Base-by-base conservation (phyloP, 2,888 invertebrate species). In the Euplagia quadripunctaria region DNA sequence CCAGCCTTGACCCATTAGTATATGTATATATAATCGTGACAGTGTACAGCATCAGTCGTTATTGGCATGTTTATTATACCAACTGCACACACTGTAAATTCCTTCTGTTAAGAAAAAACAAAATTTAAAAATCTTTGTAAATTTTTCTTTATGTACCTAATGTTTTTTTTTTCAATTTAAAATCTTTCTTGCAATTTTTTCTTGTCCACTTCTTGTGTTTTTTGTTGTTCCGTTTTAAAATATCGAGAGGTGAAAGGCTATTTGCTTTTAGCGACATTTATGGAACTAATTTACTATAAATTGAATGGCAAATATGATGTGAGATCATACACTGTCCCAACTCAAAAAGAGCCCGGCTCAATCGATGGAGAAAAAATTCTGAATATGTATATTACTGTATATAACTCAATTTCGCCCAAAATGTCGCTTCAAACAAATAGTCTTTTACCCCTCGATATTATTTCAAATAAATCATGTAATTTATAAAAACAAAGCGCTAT, bases 1-100 rank as follows among this genome's bases (percentile, higher is more conserved):
- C 77, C 79, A 87, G 86, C 91, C 91, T 90, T 91, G 91, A 89
- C 90, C 91, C 82, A 64, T 73, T 64, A 51, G 78, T 73, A 75
- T 74, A 79, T 83, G 87, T 76, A 64, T 73, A 67, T 58, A 78
- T 74, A 76, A 73, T 77, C 74, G 79, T 75, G 79, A 82, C 81
- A 80, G 78, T 83, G 74, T 79, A 82, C 81, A 83, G 78, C 82
- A 73, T 82, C 83, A 74, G 79, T 77, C 73, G 79, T 77, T 86
- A 89, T 89, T 90, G 87, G 84, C 87, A 87, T 86, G 83, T 87
- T 87, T 85, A 88, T 84, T 78, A 84, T 79, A 78, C 81, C 77
- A 79, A 78, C 81, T 86, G 79, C 80, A 77, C 72, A 73, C 80
- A 72, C 75, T 81, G 79, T 76, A 82, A 84, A 85, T 82, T 83